Percentiles rank a stretch among this genome's conserved stretches.
Conservation (phyloP, 2,888 invertebrate genomes). For the Dicyrtomina minuta region DNA sequence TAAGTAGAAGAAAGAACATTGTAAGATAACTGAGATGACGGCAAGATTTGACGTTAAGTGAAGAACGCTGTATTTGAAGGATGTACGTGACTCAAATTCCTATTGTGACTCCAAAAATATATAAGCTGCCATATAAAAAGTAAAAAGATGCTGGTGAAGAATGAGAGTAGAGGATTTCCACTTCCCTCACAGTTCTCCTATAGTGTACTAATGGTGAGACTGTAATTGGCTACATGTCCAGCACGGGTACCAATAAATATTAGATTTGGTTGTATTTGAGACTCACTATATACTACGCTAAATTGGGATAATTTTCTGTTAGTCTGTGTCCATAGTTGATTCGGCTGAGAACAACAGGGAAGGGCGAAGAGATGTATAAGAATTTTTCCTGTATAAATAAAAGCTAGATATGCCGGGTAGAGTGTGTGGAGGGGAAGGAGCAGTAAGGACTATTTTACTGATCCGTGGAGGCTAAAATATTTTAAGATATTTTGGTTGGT, state of each 20-base stretch:
- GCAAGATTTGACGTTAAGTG: too few relatives aligned
- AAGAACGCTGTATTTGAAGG: too few relatives aligned
- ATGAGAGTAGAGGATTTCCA: too few relatives aligned
- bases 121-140: too few relatives aligned
- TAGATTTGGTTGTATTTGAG: conserved; percentile 17
- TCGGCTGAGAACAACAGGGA: not conserved
- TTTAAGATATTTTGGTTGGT: not conserved
- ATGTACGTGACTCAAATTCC: too few relatives aligned
- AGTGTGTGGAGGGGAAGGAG: not conserved
- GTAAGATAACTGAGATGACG: not conserved
- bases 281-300: not conserved
- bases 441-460: not conserved
- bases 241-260: too few relatives aligned
- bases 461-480: not conserved
- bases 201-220: too few relatives aligned
- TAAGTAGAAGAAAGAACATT: not conserved
- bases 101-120: too few relatives aligned
- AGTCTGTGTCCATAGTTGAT: conserved; percentile 3
- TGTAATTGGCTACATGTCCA: too few relatives aligned
- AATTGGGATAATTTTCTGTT: conserved; percentile 18
- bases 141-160: too few relatives aligned
- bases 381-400: not conserved
- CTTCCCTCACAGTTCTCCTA: too few relatives aligned
- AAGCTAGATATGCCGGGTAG: not conserved
- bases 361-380: not conserved